Conservation (phyloP, 2,888 invertebrate species). For the Palloptera scutellata region DNA sequence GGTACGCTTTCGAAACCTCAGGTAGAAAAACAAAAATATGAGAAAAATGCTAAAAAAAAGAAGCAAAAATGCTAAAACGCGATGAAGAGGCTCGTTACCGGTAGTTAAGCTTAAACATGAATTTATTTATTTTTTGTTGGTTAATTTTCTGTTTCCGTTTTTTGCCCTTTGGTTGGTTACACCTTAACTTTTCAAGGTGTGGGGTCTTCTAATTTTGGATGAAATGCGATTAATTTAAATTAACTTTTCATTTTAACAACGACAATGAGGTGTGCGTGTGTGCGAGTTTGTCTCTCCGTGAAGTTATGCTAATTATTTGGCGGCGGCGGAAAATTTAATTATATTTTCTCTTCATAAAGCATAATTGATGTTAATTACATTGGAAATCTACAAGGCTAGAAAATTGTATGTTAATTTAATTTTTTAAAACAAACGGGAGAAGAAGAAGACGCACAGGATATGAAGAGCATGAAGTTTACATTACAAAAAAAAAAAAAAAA, state of each 20-base stretch:
- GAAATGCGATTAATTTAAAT: conserved; percentile 23
- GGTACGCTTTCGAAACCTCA: too few species aligned
- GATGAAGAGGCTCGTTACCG: not conserved
- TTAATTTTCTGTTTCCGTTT: not conserved
- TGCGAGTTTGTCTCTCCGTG: not conserved
- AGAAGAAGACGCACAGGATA: too few species aligned
- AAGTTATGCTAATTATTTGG: conserved; percentile 20
- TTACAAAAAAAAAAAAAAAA: too few species aligned
- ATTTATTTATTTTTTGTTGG: not conserved
- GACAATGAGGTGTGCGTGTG: not conserved
- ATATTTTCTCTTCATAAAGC: not conserved
- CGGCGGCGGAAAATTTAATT: conserved; percentile 11
- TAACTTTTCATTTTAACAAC: not conserved
- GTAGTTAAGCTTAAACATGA: not conserved
- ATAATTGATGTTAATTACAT: conserved; percentile 10
- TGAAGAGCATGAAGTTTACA: too few species aligned
- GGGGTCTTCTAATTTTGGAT: not conserved
- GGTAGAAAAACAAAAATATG: not conserved
- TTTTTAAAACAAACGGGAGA: too few species aligned
- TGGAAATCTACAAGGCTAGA: not conserved
- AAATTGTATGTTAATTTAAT: not conserved
- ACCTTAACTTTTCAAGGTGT: conserved; percentile 5
- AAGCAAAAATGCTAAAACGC: not conserved
- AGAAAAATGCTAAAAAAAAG: not conserved
- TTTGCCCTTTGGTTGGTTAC: not conserved